Base-by-base conservation (phyloP, 2,888 invertebrate species). In the Villa cingulata region DNA sequence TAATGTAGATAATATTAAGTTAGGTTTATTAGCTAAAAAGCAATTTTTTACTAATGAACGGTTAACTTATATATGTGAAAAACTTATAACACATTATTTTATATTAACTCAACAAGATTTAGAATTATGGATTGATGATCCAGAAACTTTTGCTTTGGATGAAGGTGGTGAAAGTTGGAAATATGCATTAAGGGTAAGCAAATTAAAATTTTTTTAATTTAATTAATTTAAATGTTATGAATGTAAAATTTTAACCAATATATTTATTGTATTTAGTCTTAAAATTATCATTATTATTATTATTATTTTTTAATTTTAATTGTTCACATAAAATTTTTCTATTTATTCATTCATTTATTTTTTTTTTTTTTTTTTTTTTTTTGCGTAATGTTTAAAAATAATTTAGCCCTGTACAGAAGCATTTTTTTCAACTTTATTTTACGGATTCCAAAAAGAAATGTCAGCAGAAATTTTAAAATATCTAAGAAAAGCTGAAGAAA, bases 101-200 rank as follows among this genome's bases (percentile, higher is more conserved):
- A 72, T 88, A 41, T 71, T 95, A 32, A 88, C 86, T 2, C 76
- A 80, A 48, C 80, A 85, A 40, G 94, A 95, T 66, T 70, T 95
- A 45, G 82, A 84, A 43, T 71, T 81, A 48, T 95, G 94, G 95
- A 86, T 88, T 60, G 77, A 81, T 1, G 89, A 92, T 67, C 91
- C 94, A 0, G 95, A 95, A 70, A 82, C 81, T 55, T 94, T 88
- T 66, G 86, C 87, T 61, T 81, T 82, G 38, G 89, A 89, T 59
- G 90, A 91, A 65, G 80, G 82, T 14, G 90, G 90, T 1, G 92
- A 94, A 64, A 83, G 86, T n/a, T 92, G 90, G 87, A 92, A 90
- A 63, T 95, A 90, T 63, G 88, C 84, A 59, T 72, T 92, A 52
- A 77, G 87, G 75, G 87, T 87, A 68, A 71, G 74, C 70, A 51